Evolutionary conservation across 2,888 invertebrate genomes (phyloP).

Genomic region (Amphimallon solstitiale): DNA sequence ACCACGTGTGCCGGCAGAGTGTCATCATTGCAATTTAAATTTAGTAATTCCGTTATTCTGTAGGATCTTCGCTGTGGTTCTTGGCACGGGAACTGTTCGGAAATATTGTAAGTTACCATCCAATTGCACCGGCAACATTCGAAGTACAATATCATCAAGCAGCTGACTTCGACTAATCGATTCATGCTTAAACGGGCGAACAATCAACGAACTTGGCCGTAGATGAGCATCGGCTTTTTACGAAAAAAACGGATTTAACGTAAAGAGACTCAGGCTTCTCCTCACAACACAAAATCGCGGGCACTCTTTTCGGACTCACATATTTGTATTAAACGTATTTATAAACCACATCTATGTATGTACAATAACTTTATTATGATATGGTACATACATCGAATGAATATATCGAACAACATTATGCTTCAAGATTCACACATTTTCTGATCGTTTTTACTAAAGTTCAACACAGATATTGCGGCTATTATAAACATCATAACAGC

Average conservation of each 20-base stretch:
- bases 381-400: too few relatives aligned
- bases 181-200: neutral
- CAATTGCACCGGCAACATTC: conserved; percentile 22
- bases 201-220: neutral
- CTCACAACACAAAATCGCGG: neutral
- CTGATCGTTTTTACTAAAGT: neutral
- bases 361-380: too few relatives aligned
- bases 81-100: conserved; percentile 23
- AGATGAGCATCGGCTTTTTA: conserved; percentile 5
- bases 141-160: conserved; percentile 17
- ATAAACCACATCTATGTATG: neutral
- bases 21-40: conserved; percentile 21
- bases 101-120: conserved; percentile 3
- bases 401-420: conserved; percentile 6
- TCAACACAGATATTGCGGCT: neutral
- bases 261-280: neutral
- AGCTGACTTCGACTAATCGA: conserved; percentile 7
- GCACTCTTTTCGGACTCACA: neutral
- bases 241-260: neutral
- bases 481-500: conserved; percentile 1
- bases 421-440: neutral
- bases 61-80: conserved; percentile 16
- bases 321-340: conserved; percentile 5
- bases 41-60: conserved; percentile 18
- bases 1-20: conserved; percentile 21